Base-by-base conservation (phyloP, 2,113 vertebrate genomes). In the Hyperoodon ampullatus region DNA sequence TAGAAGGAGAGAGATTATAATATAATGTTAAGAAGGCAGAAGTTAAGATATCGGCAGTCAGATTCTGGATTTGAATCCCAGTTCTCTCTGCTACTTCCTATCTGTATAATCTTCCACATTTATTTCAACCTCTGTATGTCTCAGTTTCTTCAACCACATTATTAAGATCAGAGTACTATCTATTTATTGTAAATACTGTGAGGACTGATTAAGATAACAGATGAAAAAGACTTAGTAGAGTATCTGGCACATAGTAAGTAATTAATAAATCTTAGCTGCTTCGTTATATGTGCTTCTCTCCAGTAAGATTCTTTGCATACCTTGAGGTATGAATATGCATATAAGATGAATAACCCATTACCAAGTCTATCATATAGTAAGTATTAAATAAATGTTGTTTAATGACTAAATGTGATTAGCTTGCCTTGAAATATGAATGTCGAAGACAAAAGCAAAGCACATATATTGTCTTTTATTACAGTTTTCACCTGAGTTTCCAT, bases 351-450 rank as follows among this genome's bases (percentile, higher is more conserved):
- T 58, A 58, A 11, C 85, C 19, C 1, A 84, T 88, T 61, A 63
- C 6, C 19, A 70, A 60, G 4, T 78, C 33, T 90, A 42, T 72
- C 5, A 28, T 53, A 88, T 13, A 16, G 1, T 72, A 86, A 91
- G 4, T 39, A 33, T 3, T 39, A 78, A 80, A 61, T 93, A 77
- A 77, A 72, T 89, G 71, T 65, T 96, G n/a, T 68, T 86, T 86
- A 77, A 90, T 63, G 50, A 91, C 14, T 71, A 44, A 90, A 84
- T 60, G 33, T 65, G 12, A 3, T 61, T 92, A 94, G 77, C 28
- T 96, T 92, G 35, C 10, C 68, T 85, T 90, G 88, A 94, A 87
- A 58, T 90, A 70, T 44, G 61, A 90, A 85, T 72, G 10, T 44
- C 30, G 66, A 61, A 75, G 35, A 44, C 33, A 55, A 97, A 90